Evolutionary conservation across 2,797 vertebrate species (phyloP).

Genomic region (Sphenopsis melanotis): DNA sequence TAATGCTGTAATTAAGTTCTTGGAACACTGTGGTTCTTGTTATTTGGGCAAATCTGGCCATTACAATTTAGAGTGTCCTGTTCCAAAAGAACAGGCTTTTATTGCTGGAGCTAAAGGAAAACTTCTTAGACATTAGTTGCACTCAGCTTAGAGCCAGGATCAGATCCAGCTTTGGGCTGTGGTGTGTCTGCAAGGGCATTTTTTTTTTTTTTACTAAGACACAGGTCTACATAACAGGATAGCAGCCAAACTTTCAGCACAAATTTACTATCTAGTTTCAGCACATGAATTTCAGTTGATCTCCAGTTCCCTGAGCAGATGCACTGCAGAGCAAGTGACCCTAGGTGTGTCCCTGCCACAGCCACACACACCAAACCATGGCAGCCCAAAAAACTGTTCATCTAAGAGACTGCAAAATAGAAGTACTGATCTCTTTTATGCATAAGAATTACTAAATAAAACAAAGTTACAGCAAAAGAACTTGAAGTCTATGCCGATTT

Average conservation of each 20-base stretch:
- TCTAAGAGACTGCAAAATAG: neutral
- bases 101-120: neutral
- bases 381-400: neutral
- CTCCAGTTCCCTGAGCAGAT: neutral
- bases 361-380: neutral
- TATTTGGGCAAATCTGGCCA: neutral
- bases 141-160: neutral
- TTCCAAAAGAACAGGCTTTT: neutral
- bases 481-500: neutral
- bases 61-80: neutral
- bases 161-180: neutral
- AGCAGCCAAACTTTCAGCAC: neutral
- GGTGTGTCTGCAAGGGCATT: neutral
- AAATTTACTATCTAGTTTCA: neutral
- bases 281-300: neutral
- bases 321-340: neutral
- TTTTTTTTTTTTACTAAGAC: neutral
- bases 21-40: neutral
- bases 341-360: neutral
- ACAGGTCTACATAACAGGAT: neutral
- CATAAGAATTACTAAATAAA: neutral
- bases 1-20: constrained; percentile 19
- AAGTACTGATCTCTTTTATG: neutral
- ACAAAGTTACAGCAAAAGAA: neutral
- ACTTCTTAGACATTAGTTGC: neutral